Evolutionary conservation across 2,797 vertebrate species (phyloP).

Genomic region (Pithecia hirsuta): DNA sequence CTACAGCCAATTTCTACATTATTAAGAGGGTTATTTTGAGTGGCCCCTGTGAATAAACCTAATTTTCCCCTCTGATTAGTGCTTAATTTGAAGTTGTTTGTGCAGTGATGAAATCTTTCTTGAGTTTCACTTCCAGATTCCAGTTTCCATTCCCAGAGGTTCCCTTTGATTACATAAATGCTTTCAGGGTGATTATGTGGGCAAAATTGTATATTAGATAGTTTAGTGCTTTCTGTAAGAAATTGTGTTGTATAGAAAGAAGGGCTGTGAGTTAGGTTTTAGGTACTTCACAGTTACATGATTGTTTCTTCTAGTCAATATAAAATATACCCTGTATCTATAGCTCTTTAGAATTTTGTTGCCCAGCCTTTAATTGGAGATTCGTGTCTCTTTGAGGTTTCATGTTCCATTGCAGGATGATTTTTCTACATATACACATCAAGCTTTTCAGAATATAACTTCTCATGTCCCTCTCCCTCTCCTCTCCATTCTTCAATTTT

Average conservation of each 20-base stretch:
- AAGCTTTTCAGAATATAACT: background rate
- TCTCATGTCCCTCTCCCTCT: background rate
- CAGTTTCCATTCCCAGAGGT: conserved; percentile 73
- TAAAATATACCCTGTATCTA: background rate
- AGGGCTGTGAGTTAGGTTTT: conserved; percentile 42
- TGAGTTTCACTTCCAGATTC: conserved; percentile 74
- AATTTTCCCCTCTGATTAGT: conserved; percentile 81
- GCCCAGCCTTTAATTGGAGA: background rate
- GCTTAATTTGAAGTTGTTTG: conserved; percentile 80
- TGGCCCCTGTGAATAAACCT: conserved; percentile 79
- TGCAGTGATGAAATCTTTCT: conserved; percentile 78
- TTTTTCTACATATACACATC: background rate
- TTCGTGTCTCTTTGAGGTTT: background rate
- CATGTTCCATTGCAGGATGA: background rate
- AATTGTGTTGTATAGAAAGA: conserved; percentile 48
- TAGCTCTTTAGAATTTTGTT: background rate
- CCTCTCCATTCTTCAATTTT: background rate
- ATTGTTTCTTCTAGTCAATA: conserved; percentile 3
- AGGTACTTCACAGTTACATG: conserved; percentile 14
- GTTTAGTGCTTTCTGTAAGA: conserved; percentile 62
- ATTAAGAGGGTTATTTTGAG: conserved; percentile 79
- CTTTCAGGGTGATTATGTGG: conserved; percentile 75
- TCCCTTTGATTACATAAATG: conserved; percentile 78
- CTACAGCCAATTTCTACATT: conserved; percentile 74
- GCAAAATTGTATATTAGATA: conserved; percentile 73